These are phyloP conservation scores for Mechanitis messenoides DNA, from an alignment of 2,888 invertebrate genomes.

Conservation along the genomic window DNA sequence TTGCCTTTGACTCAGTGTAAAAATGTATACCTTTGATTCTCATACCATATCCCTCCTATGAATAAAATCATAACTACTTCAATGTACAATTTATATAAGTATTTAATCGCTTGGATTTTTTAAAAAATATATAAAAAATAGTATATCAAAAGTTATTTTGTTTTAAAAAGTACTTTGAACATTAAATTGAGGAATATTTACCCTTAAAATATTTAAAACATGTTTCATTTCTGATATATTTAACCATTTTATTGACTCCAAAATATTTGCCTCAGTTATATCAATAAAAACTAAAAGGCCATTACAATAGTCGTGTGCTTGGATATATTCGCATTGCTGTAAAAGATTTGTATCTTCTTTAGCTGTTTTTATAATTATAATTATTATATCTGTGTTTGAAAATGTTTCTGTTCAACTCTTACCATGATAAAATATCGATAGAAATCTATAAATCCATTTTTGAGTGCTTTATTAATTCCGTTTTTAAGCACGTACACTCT, in stretches of 20 bases:
- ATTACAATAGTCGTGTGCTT: conserved; percentile 34
- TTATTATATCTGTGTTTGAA: too few species aligned
- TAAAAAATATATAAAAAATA: too few species aligned
- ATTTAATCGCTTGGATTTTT: too few species aligned
- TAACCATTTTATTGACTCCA: conserved; percentile 32
- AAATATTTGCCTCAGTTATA: conserved; percentile 31
- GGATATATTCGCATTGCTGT: conserved; percentile 36
- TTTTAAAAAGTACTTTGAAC: too few species aligned
- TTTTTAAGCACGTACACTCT: conserved; percentile 23
- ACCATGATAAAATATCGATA: conserved; percentile 26
- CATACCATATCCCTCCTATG: conserved; percentile 40
- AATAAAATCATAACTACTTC: not conserved
- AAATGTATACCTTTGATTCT: conserved; percentile 48
- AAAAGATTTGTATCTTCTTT: conserved; percentile 7
- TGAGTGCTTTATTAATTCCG: conserved; percentile 13
- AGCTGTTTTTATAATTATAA: too few species aligned
- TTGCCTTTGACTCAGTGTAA: conserved; percentile 42
- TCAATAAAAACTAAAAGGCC: conserved; percentile 35
- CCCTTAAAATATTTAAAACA: conserved; percentile 34
- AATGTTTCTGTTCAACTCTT: conserved; percentile 12
- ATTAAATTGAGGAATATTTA: conserved; percentile 28
- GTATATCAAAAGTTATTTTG: too few species aligned
- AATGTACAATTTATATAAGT: too few species aligned
- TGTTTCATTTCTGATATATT: conserved; percentile 35
- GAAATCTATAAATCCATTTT: conserved; percentile 20